Evolutionary conservation across 2,797 vertebrate genomes (phyloP).

Genomic region (Phaenicophaeus curvirostris): DNA sequence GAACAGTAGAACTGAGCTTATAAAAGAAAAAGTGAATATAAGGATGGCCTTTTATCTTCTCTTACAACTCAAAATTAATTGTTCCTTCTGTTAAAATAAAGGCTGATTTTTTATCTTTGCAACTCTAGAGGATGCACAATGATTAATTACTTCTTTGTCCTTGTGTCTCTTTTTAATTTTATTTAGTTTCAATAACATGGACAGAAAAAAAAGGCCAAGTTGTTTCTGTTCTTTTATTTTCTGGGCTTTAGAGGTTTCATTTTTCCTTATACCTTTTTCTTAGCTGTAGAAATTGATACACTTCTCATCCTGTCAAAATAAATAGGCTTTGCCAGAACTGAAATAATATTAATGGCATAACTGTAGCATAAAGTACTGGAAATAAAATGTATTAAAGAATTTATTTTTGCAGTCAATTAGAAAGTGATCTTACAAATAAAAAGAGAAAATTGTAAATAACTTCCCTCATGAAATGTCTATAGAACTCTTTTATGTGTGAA

Average conservation of each 20-base stretch:
- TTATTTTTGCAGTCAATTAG: not conserved
- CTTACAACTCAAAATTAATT: not conserved
- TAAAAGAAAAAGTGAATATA: not conserved
- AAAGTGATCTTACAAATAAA: not conserved
- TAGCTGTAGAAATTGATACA: not conserved
- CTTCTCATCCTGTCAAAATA: not conserved
- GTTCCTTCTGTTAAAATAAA: not conserved
- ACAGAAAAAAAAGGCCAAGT: not conserved
- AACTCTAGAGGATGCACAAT: not conserved
- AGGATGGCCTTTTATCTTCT: not conserved
- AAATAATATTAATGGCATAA: not conserved
- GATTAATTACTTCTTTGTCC: not conserved
- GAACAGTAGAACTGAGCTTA: not conserved
- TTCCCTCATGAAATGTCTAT: not conserved
- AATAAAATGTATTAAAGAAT: not conserved
- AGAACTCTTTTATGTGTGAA: not conserved
- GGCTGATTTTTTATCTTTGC: constrained; percentile 7
- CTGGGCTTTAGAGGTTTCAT: not conserved
- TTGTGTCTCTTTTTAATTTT: not conserved
- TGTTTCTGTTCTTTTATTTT: not conserved
- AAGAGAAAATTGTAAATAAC: not conserved
- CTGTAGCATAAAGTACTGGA: not conserved
- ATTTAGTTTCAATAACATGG: not conserved
- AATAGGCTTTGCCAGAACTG: not conserved
- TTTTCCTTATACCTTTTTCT: not conserved